A percentile compares a stretch with the other conserved stretches of the same genome.
Evolutionary conservation across 2,113 vertebrate genomes (phyloP).

Genomic region (Thamnophis sirtalis): DNA sequence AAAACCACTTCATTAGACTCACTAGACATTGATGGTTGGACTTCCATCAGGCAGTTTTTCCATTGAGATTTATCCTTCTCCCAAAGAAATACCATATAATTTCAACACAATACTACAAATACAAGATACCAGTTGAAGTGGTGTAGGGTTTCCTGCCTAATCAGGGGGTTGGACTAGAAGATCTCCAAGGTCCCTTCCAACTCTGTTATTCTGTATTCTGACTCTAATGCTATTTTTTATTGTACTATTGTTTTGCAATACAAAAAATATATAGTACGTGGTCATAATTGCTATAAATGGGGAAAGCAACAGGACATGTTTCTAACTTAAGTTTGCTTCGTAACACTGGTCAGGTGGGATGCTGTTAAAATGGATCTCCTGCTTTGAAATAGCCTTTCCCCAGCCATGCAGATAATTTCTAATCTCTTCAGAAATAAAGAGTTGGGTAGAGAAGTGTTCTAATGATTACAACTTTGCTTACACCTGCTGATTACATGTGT

Average conservation of each 20-base stretch:
- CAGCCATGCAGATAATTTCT: constrained; percentile 19
- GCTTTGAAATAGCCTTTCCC: background rate
- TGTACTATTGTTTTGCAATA: background rate
- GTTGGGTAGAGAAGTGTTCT: constrained; percentile 5
- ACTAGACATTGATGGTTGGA: background rate
- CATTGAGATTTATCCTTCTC: background rate
- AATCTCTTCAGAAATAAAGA: background rate
- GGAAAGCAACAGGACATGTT: background rate
- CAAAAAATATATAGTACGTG: background rate
- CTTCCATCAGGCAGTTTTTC: background rate
- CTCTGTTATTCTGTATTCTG: too few relatives aligned
- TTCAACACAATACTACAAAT: background rate
- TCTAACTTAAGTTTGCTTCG: background rate
- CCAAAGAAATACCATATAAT: too few relatives aligned
- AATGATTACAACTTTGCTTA: background rate
- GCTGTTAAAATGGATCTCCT: background rate
- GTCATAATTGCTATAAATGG: background rate
- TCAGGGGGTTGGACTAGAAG: too few relatives aligned
- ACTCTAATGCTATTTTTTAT: background rate
- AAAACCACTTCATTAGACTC: background rate
- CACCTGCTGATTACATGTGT: background rate
- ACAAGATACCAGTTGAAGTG: background rate
- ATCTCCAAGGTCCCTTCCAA: too few relatives aligned
- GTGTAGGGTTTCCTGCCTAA: too few relatives aligned
- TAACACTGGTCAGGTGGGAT: background rate